Percentiles rank a stretch among this genome's conserved stretches.
Conservation (phyloP, 2,888 invertebrate species). For the Drosophila imparisetae region DNA sequence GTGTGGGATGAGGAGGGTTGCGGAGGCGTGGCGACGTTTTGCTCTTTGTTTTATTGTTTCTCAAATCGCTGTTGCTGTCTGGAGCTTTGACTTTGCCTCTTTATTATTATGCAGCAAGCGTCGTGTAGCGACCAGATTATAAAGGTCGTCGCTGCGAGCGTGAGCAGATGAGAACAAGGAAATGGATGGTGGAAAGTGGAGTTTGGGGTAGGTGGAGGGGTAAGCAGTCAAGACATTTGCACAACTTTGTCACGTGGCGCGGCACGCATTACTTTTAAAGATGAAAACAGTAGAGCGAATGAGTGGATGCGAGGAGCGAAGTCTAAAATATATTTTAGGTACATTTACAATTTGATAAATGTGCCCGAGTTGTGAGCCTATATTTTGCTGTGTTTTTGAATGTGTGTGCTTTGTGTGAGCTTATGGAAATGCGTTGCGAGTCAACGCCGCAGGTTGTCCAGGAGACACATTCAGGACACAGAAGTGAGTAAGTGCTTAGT, state of each 20-base stretch:
- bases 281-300: slow-evolving; percentile 30
- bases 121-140: slow-evolving; percentile 62
- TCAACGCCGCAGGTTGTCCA: slow-evolving; percentile 52
- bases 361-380: slow-evolving; percentile 26
- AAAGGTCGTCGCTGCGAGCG: slow-evolving; percentile 44
- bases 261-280: slow-evolving; percentile 55
- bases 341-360: slow-evolving; percentile 70
- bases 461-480: slow-evolving; percentile 2
- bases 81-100: slow-evolving; percentile 54
- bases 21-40: slow-evolving; percentile 11
- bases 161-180: not conserved
- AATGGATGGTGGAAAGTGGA: not conserved
- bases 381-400: not conserved
- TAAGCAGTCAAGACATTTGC: slow-evolving; percentile 46
- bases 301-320: not conserved
- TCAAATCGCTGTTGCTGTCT: slow-evolving; percentile 58
- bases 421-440: slow-evolving; percentile 56
- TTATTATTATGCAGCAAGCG: slow-evolving; percentile 65
- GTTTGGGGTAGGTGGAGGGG: not conserved
- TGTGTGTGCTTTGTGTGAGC: slow-evolving; percentile 4
- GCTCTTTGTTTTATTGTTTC: slow-evolving; percentile 67
- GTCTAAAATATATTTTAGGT: slow-evolving; percentile 25
- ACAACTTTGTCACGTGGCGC: slow-evolving; percentile 64
- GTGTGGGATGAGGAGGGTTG: not conserved
- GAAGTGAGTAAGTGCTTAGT: slow-evolving; percentile 38